These are phyloP conservation scores for Seriola dumerili DNA, from an alignment of 2,113 vertebrate species.

Conservation along the genomic window DNA sequence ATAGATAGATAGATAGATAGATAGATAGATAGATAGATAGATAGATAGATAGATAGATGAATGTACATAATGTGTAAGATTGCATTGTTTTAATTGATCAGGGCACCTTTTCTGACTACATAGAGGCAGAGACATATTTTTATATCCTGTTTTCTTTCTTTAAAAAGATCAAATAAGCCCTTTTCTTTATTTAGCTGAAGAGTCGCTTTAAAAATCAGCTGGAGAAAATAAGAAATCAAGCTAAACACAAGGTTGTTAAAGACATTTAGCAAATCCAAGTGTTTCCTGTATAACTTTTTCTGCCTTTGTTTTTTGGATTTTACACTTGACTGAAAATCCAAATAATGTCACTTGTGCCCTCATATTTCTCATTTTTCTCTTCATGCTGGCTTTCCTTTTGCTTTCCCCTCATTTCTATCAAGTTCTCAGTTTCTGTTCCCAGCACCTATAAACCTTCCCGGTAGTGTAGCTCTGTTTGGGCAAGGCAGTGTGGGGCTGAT, in stretches of 20 bases:
- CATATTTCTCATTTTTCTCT: constrained; percentile 4
- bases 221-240: background rate
- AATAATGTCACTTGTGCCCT: background rate
- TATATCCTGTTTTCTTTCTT: background rate
- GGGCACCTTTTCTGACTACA: background rate
- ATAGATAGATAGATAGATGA: too few species aligned
- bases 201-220: background rate
- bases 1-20: too few species aligned
- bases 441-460: constrained; percentile 1
- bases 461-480: background rate
- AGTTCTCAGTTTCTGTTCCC: constrained; percentile 16
- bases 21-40: too few species aligned
- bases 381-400: background rate
- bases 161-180: background rate
- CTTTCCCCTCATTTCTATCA: background rate
- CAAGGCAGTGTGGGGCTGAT: background rate
- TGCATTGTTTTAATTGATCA: background rate
- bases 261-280: background rate
- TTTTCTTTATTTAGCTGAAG: background rate
- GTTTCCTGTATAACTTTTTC: background rate
- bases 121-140: background rate
- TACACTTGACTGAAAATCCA: background rate
- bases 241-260: background rate
- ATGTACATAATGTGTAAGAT: background rate
- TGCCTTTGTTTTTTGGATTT: background rate